Base-by-base conservation (phyloP, 2,113 vertebrate species). In the Rhinopithecus roxellana region DNA sequence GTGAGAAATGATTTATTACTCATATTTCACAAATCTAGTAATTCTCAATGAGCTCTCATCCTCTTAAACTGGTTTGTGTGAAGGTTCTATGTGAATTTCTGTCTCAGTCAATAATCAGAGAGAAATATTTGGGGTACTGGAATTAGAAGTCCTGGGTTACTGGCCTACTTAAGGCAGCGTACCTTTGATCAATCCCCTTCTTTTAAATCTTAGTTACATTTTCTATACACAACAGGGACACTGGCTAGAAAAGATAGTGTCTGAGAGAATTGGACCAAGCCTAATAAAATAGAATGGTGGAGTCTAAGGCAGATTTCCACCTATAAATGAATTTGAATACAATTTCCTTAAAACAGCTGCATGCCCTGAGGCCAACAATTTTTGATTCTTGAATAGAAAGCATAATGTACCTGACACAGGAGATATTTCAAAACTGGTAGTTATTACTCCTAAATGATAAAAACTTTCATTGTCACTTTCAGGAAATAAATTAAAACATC, bases 281-380 rank as follows among this genome's bases (percentile, higher is more conserved):
- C 17, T 17, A 5, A 25, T 30, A 22, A 0, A 59, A 43, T 0
- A 18, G 4, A 64, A 45, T 40, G 14, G 6, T 6, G 20, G 48
- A 69, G 8, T 32, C 8, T 23, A 59, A 18, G 5, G 32, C 14
- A n/a, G 27, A 23, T 32, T 69, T 20, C 50, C 9, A 12, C 35
- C 64, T 67, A 48, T 22, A 59, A 35, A 38, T 30, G 3, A 80
- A 82, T 20, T 18, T 23, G 14, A 32, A 84, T 23, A 35, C 6
- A 80, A 35, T 59, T 90, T 89, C 20, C 72, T 48, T 57, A 70
- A 79, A 67, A 82, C 2, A 40, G 6, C 9, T 43, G 27, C 32
- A 43, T 14, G 43, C 3, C n/a, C 20, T 11, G 35, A 30, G 43
- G 35, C 3, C 55, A 90, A 30, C 0, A 40, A 27, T 12, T 48